Evolutionary conservation across 2,113 vertebrate species (phyloP), one percentile per base, ranked within the genome.

Genomic region (Theristicus caerulescens): DNA sequence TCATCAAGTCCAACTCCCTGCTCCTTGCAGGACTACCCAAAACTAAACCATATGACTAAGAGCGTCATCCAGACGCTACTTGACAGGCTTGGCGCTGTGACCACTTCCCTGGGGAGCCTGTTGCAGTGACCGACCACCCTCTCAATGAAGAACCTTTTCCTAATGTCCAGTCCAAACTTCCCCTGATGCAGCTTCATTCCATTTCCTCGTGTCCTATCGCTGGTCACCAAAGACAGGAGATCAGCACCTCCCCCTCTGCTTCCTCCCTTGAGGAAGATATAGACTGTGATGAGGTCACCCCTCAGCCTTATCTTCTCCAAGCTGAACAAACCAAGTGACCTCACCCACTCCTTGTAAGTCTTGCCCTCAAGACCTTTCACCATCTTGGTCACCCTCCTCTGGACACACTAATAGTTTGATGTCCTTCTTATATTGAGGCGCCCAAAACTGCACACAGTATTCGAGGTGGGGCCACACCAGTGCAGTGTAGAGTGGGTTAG

Each of bases 141-240:
- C 13, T 66, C 16, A 16, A 46, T 54, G n/a, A 70, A 82, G 51
- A 54, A 65, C 22, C 26, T 82, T 78, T 54, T 42, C 26, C 31
- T 86, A 16, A 59, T 65, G 58, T 78, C 62, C 51, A 21, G 1
- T 46, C 22, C 47, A 19, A 85, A 42, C 16, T 77, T 71, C n/a
- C 31, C 4, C 26, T 71, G n/a, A 21, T 3, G 5, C n/a, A 71
- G 25, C 52, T 55, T 66, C 32, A n/a, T 72, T 78, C 22, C 17
- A 11, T 80, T 82, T 49, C 10, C 21, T 54, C 3, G 0, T 76
- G 21, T 59, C 44, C 32, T 66, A 5, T 49, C 1, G 0, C n/a
- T 66, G 71, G 16, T 66, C 82, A 62, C 38, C 18, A 61, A 34
- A 58, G 29, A 64, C 25, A n/a, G 22, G 51, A 74, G 32, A 76